phyloP scores from a whole-genome alignment of 1,140 invertebrate species.

The Aphis craccivora region DNA sequence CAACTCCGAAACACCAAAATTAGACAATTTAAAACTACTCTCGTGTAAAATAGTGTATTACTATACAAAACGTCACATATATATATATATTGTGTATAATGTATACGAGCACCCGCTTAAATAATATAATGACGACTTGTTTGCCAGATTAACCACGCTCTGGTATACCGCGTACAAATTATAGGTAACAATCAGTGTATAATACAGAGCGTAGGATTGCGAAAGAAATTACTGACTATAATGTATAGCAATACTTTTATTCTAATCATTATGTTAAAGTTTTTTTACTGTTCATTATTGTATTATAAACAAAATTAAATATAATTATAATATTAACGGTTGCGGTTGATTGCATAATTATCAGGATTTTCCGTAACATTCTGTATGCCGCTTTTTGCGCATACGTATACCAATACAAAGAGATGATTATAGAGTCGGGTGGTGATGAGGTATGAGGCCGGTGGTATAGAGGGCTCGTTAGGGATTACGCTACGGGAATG shows the following conservation, averaged over 20 bases:
- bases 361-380: not conserved
- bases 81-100: not conserved
- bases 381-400: not conserved
- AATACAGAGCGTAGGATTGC: not conserved
- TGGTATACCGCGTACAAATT: not conserved
- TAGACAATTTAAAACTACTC: not conserved
- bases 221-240: not conserved
- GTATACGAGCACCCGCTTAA: not conserved
- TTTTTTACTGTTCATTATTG: not conserved
- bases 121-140: not conserved
- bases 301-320: too few relatives aligned
- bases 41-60: not conserved
- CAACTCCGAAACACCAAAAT: not conserved
- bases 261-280: not conserved
- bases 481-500: not conserved
- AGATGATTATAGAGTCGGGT: not conserved
- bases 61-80: not conserved
- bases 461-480: not conserved
- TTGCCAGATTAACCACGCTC: not conserved
- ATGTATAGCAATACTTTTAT: not conserved
- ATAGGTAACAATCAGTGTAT: not conserved
- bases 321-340: too few relatives aligned
- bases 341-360: not conserved
- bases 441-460: too few relatives aligned
- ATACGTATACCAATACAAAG: not conserved